phyloP scores from a whole-genome alignment of 2,113 vertebrate species.

The Dromaius novaehollandiae region DNA sequence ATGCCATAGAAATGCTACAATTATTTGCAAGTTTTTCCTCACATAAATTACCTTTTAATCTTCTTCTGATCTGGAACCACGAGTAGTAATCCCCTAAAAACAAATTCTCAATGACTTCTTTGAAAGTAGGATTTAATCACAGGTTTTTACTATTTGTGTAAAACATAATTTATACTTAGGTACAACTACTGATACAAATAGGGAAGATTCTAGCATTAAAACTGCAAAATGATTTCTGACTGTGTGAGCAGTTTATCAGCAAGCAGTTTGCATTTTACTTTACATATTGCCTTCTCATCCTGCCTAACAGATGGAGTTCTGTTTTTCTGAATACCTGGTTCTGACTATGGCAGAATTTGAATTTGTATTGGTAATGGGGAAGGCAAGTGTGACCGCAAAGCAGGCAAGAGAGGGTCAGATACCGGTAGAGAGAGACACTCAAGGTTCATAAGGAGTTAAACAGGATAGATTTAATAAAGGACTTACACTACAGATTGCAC shows the following conservation, averaged over 20 bases:
- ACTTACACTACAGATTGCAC: too few species aligned
- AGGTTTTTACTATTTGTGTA: neutral
- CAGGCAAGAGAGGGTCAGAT: too few species aligned
- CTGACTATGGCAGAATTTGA: neutral
- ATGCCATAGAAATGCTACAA: neutral
- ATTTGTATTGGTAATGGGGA: neutral
- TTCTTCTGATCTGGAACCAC: neutral
- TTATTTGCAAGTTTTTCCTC: neutral
- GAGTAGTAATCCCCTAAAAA: neutral
- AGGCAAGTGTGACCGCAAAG: neutral
- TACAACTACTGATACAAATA: neutral
- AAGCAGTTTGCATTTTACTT: neutral
- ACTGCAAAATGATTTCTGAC: neutral
- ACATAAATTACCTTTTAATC: neutral
- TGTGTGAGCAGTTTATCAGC: neutral
- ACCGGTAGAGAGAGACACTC: too few species aligned
- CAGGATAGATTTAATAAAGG: too few species aligned
- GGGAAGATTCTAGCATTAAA: neutral
- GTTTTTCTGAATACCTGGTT: neutral
- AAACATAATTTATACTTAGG: neutral
- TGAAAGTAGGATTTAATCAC: neutral
- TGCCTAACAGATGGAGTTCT: neutral
- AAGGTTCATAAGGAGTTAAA: too few species aligned
- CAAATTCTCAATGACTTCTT: neutral
- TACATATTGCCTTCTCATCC: neutral